Evolutionary conservation across 2,113 vertebrate genomes (phyloP).

Genomic region (Meleagris gallopavo): DNA sequence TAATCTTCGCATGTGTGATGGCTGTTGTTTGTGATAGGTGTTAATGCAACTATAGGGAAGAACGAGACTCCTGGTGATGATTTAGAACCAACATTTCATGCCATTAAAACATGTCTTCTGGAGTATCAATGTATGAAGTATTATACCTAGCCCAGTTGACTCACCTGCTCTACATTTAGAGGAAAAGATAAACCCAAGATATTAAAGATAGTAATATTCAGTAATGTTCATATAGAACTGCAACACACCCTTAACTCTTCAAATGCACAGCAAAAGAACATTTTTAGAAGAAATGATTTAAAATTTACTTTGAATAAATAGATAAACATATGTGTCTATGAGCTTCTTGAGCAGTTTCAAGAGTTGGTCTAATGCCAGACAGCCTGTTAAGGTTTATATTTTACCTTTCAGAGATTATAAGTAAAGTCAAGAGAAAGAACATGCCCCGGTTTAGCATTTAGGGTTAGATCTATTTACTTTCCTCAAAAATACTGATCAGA

Average conservation of each 20-base stretch:
- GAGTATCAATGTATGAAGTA: neutral
- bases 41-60: neutral
- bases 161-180: neutral
- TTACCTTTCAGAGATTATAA: neutral
- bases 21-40: neutral
- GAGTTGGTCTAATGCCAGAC: neutral
- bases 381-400: neutral
- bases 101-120: neutral
- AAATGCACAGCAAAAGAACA: accelerated
- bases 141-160: accelerated
- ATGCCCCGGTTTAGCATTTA: neutral
- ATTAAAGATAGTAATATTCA: neutral
- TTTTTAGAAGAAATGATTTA: neutral
- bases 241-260: neutral
- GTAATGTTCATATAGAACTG: neutral
- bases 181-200: neutral
- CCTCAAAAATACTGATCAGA: neutral
- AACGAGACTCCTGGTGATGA: neutral
- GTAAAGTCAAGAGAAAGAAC: neutral
- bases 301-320: neutral
- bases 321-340: neutral
- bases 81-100: neutral
- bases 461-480: neutral
- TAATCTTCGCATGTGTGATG: neutral
- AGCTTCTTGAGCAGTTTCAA: neutral